phyloP scores from a whole-genome alignment of 2,888 invertebrate species.

The Pristionchus arcanus region DNA sequence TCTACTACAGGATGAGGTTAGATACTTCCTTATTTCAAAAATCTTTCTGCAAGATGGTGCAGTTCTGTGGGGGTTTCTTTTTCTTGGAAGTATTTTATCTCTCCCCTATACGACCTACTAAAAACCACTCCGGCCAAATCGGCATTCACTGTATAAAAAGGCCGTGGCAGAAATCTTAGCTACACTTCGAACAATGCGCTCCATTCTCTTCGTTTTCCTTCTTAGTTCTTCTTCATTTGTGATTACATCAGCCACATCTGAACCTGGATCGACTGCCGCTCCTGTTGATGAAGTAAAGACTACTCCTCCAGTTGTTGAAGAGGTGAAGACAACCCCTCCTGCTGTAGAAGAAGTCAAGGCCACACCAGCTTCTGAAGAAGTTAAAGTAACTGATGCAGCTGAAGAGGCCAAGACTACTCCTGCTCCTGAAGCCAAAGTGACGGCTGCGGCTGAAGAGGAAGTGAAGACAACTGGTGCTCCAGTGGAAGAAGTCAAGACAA shows the following conservation, averaged over 20 bases:
- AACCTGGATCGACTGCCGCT: neutral
- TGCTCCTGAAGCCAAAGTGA: neutral
- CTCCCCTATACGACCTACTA: neutral
- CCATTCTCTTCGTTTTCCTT: neutral
- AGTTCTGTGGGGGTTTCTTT: neutral
- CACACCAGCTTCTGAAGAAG: neutral
- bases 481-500: neutral
- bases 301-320: neutral
- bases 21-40: neutral
- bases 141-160: neutral
- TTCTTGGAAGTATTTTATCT: neutral
- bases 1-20: neutral
- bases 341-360: neutral
- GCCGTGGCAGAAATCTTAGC: neutral
- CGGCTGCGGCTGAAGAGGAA: neutral
- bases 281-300: neutral
- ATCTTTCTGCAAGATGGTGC: neutral
- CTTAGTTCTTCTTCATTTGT: neutral
- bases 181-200: constrained; percentile 1
- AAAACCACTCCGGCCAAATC: neutral
- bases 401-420: neutral
- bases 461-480: neutral
- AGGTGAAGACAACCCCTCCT: neutral
- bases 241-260: neutral
- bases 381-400: neutral